Base-by-base conservation (phyloP, 1,140 invertebrate species). In the Zaprionus taronus region DNA sequence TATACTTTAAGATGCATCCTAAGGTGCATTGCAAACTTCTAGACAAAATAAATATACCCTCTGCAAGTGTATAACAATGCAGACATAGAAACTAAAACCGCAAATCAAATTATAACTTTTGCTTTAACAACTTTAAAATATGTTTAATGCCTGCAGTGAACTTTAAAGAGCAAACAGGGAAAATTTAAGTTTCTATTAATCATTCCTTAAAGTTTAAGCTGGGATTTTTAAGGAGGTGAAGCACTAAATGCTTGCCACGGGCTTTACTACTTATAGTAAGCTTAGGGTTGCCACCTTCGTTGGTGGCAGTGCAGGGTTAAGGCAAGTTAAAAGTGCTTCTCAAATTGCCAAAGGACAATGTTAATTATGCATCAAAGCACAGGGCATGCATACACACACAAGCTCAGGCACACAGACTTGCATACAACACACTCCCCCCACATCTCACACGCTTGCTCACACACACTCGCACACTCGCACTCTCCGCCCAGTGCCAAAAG, bases 281-380 rank as follows among this genome's bases (percentile, higher is more conserved):
- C 60, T 56, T 53, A 53, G 41, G 64, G 61, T 71, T 71, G 68
- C 68, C 68, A 76, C 53, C 68, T 71, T 60, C 36, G 79, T 65
- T 77, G 77, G 68, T 55, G 65, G 26, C 38, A 47, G 55, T 31
- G 64, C 53, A 77, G 73, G 72, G 62, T 80, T 81, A 76, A 76
- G 75, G 65, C 74, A 69, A 73, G 68, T 65, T 79, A 79, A 81
- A 84, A 73, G 76, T 72, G 72, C 79, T 84, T 77, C 85, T 89
- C 81, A 90, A 89, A 85, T 90, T 89, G 81, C 85, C 73, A 90
- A 90, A 90, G 85, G 85, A 90, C 85, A 90, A 90, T 90, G 81
- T 90, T 90, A 90, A 90, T 90, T 90, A 90, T 90, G 86, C 86
- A 82, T 76, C 79, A 82, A 91, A 91, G 86, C 79, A 85, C 79